Base-by-base conservation (phyloP, 2,113 vertebrate genomes). In the Abramis brama region DNA sequence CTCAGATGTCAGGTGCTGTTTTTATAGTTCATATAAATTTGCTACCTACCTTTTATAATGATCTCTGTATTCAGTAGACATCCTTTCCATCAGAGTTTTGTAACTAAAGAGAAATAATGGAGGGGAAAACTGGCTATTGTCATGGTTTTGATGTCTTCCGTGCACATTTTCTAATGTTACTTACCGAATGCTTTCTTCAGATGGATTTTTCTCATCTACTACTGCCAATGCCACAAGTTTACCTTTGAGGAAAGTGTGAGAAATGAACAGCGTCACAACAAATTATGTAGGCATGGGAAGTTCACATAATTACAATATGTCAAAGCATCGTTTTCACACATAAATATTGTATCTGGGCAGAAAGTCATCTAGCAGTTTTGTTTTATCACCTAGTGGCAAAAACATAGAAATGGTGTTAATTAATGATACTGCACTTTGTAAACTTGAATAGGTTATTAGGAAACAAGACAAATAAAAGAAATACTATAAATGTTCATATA, bases 161-260 rank as follows among this genome's bases (percentile, higher is more conserved):
- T 33, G 6, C 13, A 73, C 6, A 30, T 76, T 10, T 77, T 30
- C 50, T 55, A 19, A 33, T 52, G 27, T 30, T 55, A 27, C 76
- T 85, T 95, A 99, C 97, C 97, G 96, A 82, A 92, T 92, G 89
- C 97, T 96, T 47, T 97, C 92, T 70, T 93, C 62, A 84, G 96
- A 95, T 79, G 90, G 91, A 27, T 95, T 95, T 88, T 93, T 96
- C 86, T 97, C 96, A 91, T 97, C 96, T 92, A 97, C 94, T 88
- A 99, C 87, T 36, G 95, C 97, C 85, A 99, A 91, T 84, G 94
- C 93, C 89, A 99, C 94, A 88, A 98, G 95, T 92, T 98, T 98
- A 89, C 95, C 97, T 99, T 90, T 89, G 47, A 71, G 45, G 15
- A 6, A 83, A 1, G 73, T 55, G 5, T 45, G 13, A 82, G 5